Base-by-base conservation (phyloP, 2,113 vertebrate species). In the Myocastor coypus region DNA sequence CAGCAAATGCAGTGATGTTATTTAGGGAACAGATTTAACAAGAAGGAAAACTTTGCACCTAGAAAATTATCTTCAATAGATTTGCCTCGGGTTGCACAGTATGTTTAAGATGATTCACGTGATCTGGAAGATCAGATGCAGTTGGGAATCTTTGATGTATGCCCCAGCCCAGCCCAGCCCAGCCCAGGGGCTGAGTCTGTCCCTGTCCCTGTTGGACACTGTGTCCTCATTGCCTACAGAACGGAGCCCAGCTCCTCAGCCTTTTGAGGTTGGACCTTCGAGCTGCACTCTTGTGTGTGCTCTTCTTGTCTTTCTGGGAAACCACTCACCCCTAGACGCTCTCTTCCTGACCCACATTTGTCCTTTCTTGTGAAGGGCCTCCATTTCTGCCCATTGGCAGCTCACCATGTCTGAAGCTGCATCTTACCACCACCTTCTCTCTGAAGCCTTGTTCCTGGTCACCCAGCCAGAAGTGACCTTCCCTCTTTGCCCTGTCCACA, bases 211-310 rank as follows among this genome's bases (percentile, higher is more conserved):
- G 28, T 50, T 50, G 32, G 46, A 20, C n/a, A 30, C 63, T 80
- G 34, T 1, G 87, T 57, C 59, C 71, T 42, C 9, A 0, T 0
- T 32, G 78, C 73, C 66, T 64, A 3, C 5, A 22, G 73, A 19
- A 50, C 32, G 20, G 13, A 68, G 26, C 6, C 59, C 66, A 77
- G 64, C 16, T 2, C 1, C 82, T 37, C 10, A 46, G 52, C 52
- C 22, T 46, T 7, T n/a, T n/a, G 50, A 17, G 17, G 7, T 17
- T 1, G 50, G 85, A 30, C 42, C 32, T 32, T 10, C 11, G 22
- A 24, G 66, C n/a, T 57, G n/a, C 2, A 34, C 50, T 75, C 8
- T 1, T 75, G 9, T 3, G 0, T 3, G 0, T 0, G 5, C 7
- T 16, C 32, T 57, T 75, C 20, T 8, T 7, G 5, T 91, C 59